A percentile compares a stretch with the other conserved stretches of the same genome.
Conservation (phyloP, 2,797 vertebrate species). For the Parauchenoglanis punctatus region DNA sequence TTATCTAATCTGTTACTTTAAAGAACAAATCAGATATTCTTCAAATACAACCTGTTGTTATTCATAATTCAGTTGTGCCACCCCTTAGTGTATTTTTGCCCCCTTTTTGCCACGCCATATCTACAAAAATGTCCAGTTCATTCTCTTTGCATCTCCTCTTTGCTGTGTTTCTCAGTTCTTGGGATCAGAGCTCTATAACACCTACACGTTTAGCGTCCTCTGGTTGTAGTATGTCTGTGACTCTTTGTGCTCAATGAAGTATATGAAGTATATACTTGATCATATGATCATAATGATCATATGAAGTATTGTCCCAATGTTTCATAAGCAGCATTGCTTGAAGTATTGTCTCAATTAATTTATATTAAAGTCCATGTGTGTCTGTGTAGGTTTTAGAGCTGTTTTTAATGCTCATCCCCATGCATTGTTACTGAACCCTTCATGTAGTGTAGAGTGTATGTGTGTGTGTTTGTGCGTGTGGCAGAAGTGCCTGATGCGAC, state of each 20-base stretch:
- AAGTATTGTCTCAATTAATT: conserved; percentile 16
- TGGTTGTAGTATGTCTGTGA: neutral
- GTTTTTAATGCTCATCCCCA: conserved; percentile 17
- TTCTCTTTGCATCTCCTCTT: neutral
- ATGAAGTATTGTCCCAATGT: conserved; percentile 1
- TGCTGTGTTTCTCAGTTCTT: neutral
- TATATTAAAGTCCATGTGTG: neutral
- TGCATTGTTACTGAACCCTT: conserved; percentile 16
- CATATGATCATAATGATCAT: neutral
- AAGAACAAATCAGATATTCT: neutral
- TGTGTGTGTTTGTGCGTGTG: neutral
- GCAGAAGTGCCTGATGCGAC: neutral
- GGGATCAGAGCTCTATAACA: neutral
- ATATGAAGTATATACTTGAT: too few species aligned
- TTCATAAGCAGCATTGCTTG: too few species aligned
- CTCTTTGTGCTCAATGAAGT: neutral
- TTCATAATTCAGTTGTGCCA: neutral
- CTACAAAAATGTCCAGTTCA: neutral
- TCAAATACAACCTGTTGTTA: neutral
- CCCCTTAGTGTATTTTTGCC: neutral
- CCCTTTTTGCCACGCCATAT: neutral
- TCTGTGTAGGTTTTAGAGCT: conserved; percentile 4
- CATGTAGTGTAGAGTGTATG: neutral
- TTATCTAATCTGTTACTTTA: too few species aligned
- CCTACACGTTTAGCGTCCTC: neutral